phyloP scores from a whole-genome alignment of 2,113 vertebrate species.

The Emydura subglobosa region DNA sequence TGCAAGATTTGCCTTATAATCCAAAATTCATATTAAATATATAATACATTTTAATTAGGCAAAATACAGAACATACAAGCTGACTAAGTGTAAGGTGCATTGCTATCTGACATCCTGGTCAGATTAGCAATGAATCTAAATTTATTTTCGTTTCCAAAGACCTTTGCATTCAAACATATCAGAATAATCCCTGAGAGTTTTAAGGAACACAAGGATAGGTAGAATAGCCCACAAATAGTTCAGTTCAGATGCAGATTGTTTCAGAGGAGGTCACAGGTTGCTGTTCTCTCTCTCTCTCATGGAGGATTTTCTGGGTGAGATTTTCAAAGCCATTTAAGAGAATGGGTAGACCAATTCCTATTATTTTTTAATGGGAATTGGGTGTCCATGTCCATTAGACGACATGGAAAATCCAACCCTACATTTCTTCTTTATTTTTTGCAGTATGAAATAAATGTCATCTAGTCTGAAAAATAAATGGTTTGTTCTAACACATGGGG shows the following conservation, averaged over 20 bases:
- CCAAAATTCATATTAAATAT: not conserved
- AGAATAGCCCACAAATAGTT: not conserved
- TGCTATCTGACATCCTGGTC: not conserved
- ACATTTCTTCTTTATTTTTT: slow-evolving; percentile 54
- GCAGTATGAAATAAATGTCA: slow-evolving; percentile 35
- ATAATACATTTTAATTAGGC: not conserved
- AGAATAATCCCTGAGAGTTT: not conserved
- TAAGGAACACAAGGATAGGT: not conserved
- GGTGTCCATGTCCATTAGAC: not conserved
- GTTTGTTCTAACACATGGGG: not conserved
- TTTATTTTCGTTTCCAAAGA: not conserved
- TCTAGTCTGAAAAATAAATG: slow-evolving; percentile 24
- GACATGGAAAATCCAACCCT: not conserved
- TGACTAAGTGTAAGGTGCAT: not conserved
- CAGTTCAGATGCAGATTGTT: not conserved
- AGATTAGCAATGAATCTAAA: not conserved
- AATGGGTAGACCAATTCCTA: slow-evolving; percentile 7
- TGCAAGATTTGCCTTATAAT: not conserved
- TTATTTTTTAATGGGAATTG: not conserved
- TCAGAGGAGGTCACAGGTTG: not conserved
- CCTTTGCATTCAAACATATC: too few relatives aligned
- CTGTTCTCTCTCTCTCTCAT: not conserved
- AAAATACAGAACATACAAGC: not conserved
- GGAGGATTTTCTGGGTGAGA: not conserved
- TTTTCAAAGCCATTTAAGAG: slow-evolving; percentile 41